Percentiles rank a stretch among this genome's conserved stretches.
Evolutionary conservation across 30 jellyfish, hydroid and myxozoan species (phyloP).

Genomic region (Aurelia aurita): DNA sequence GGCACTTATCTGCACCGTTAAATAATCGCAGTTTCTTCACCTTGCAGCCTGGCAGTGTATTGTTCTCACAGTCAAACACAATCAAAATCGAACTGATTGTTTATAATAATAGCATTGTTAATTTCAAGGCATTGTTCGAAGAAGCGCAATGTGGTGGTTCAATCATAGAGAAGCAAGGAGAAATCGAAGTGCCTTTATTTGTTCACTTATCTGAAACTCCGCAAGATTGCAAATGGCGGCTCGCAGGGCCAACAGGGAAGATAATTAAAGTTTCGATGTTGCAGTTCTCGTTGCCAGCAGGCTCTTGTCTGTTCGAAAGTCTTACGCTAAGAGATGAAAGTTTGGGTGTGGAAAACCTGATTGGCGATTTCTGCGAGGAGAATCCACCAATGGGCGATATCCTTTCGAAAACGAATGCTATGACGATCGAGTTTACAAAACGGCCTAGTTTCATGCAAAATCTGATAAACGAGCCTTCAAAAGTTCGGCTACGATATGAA

Average conservation of each 20-base stretch:
- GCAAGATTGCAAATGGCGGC: conserved; percentile 78
- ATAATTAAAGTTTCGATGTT: conserved; percentile 48
- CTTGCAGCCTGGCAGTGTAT: conserved; percentile 68
- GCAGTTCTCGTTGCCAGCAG: conserved; percentile 83
- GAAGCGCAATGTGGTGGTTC: conserved; percentile 80
- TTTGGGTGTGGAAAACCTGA: conserved; percentile 25
- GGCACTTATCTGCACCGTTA: conserved; percentile 19
- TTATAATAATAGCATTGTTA: background rate
- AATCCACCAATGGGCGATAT: conserved; percentile 82
- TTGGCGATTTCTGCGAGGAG: conserved; percentile 92
- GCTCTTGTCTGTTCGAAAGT: conserved; percentile 78
- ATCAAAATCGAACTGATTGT: conserved; percentile 47
- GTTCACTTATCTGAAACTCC: conserved; percentile 59
- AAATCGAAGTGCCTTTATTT: conserved; percentile 73
- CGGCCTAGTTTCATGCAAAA: conserved; percentile 65
- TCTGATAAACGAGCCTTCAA: conserved; percentile 21
- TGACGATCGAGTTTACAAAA: conserved; percentile 59
- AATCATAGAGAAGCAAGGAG: conserved; percentile 49
- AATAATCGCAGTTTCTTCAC: conserved; percentile 26
- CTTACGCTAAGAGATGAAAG: conserved; percentile 74
- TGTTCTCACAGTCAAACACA: conserved; percentile 67
- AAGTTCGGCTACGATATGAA: conserved; percentile 60
- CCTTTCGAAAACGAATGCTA: conserved; percentile 40
- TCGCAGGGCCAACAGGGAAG: conserved; percentile 50
- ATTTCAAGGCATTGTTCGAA: conserved; percentile 79